phyloP scores from a whole-genome alignment of 2,797 vertebrate genomes.

The Spea hammondii region DNA sequence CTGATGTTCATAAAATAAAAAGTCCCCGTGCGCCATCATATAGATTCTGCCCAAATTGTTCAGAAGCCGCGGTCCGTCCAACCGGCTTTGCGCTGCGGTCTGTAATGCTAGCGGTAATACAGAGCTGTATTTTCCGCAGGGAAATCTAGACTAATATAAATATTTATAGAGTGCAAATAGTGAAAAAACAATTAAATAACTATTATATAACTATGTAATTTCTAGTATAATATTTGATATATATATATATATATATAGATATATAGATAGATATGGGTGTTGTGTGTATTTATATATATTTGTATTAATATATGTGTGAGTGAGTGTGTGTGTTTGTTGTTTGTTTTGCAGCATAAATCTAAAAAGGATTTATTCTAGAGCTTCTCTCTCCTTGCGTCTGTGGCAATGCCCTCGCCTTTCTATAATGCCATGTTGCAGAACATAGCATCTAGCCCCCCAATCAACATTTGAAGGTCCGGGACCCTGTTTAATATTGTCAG shows the following conservation, averaged over 20 bases:
- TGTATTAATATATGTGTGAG: background rate
- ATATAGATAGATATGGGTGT: background rate
- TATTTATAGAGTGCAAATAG: background rate
- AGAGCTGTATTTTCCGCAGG: background rate
- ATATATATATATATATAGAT: background rate
- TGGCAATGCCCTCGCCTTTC: slow-evolving; percentile 70
- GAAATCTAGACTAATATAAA: background rate
- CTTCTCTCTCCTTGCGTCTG: slow-evolving; percentile 57
- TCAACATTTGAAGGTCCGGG: slow-evolving; percentile 90
- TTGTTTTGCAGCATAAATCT: background rate
- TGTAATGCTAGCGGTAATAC: background rate
- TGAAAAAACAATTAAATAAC: too few relatives aligned
- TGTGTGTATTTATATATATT: background rate
- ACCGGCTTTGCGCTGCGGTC: too few relatives aligned
- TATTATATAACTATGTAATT: too few relatives aligned
- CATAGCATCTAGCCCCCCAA: slow-evolving; percentile 86
- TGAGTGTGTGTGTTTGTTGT: background rate
- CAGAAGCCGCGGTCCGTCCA: too few relatives aligned
- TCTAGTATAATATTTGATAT: background rate
- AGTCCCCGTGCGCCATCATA: background rate
- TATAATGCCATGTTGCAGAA: slow-evolving; percentile 78
- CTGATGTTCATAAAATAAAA: background rate
- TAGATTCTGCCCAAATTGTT: too few relatives aligned
- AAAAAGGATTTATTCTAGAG: background rate
- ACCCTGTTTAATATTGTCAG: slow-evolving; percentile 99